A percentile compares a stretch with the other conserved stretches of the same genome.
phyloP scores from a whole-genome alignment of 2,888 invertebrate genomes.

The Aspidiotus destructor region DNA sequence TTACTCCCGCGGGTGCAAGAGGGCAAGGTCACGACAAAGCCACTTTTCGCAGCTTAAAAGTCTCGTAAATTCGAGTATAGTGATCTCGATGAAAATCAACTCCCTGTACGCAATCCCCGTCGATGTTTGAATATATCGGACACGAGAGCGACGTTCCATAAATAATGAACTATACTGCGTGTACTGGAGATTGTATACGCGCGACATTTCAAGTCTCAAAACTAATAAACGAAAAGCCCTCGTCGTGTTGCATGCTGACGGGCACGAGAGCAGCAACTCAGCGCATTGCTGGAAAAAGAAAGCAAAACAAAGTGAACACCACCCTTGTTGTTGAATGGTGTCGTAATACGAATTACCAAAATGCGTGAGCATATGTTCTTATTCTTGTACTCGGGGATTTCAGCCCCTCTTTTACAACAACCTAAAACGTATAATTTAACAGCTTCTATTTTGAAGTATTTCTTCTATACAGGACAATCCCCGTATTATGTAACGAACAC shows the following conservation, averaged over 20 bases:
- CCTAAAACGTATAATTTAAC: slow-evolving; percentile 1
- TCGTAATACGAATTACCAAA: slow-evolving; percentile 4
- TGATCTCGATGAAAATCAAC: too few species aligned
- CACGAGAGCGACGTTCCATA: neutral
- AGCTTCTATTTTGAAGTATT: slow-evolving; percentile 4
- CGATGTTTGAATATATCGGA: neutral
- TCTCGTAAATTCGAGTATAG: too few species aligned
- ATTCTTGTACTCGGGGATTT: neutral
- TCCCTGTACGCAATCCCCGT: too few species aligned
- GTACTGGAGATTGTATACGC: too few species aligned
- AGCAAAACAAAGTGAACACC: slow-evolving; percentile 1
- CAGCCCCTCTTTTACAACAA: neutral
- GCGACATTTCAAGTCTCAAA: neutral
- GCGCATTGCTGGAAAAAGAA: neutral
- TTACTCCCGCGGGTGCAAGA: too few species aligned
- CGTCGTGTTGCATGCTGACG: slow-evolving; percentile 4
- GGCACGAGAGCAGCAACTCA: neutral
- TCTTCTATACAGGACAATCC: neutral
- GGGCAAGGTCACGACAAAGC: too few species aligned
- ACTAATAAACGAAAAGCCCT: slow-evolving; percentile 4
- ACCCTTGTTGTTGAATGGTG: neutral
- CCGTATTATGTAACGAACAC: neutral
- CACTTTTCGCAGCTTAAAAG: too few species aligned
- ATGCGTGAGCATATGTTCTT: slow-evolving; percentile 2
- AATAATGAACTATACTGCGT: slow-evolving; percentile 1